Evolutionary conservation across 2,797 vertebrate species (phyloP).

Genomic region (Glyptemys insculpta): DNA sequence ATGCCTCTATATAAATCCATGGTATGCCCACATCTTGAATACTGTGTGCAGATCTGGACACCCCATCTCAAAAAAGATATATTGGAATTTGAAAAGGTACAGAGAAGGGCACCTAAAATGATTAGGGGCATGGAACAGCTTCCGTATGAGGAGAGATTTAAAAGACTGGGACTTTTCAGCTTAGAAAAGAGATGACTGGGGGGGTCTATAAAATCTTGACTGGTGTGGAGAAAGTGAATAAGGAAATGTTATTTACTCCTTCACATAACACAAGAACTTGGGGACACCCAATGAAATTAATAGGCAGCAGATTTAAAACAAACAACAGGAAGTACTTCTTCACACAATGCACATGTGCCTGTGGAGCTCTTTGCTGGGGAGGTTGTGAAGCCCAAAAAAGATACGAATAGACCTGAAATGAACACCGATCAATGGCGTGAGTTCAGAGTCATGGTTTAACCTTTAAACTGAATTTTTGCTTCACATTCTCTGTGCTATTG

Average conservation of each 20-base stretch:
- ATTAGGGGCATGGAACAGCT: background rate
- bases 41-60: background rate
- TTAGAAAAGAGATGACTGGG: background rate
- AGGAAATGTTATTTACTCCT: background rate
- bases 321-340: too few relatives aligned
- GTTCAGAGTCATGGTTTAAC: conserved; percentile 2
- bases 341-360: too few relatives aligned
- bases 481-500: background rate
- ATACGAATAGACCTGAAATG: too few relatives aligned
- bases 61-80: background rate
- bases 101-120: background rate
- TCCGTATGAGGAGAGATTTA: background rate
- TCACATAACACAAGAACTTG: background rate
- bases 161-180: background rate
- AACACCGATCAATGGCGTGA: too few relatives aligned
- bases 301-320: too few relatives aligned
- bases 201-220: background rate
- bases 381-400: too few relatives aligned
- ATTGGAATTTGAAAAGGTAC: background rate
- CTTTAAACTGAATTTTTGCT: background rate
- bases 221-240: background rate
- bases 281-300: too few relatives aligned
- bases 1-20: background rate
- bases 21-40: background rate
- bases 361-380: too few relatives aligned